Evolutionary conservation across 2,797 vertebrate species (phyloP), one percentile per base, ranked within the genome.

Genomic region (Octomys mimax): DNA sequence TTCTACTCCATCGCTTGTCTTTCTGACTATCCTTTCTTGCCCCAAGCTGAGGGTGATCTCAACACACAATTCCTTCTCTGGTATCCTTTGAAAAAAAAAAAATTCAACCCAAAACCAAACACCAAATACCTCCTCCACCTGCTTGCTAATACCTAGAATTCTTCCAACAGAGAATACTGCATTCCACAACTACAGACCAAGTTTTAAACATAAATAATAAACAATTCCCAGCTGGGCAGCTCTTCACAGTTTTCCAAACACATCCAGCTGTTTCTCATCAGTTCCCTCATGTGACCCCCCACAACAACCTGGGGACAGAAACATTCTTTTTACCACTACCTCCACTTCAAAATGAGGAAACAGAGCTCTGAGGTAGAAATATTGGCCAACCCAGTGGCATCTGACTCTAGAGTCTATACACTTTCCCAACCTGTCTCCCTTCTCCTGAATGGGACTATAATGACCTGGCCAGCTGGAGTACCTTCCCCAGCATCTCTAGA

Each of bases 121-220:
- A 97, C 33, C 71, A 92, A 95, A 96, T 97, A 96, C 87, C 88
- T 92, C 90, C 92, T 96, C 94, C 96, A 98, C 97, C 97, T 98
- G 96, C 70, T 84, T 96, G 87, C 54, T 94, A 97, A 95, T 90
- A 83, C 73, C 89, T 95, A 96, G 83, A 95, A 97, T 96, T 97
- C 94, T 75, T 90, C 70, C 90, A 93, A 36, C 73, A 89, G 73
- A 96, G 91, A 85, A 80, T 57, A 87, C 66, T 92, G 82, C 96
- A 97, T 97, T 97, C 94, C 96, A 96, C 39, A 92, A 73, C 54
- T 80, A 95, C 66, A 96, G 89, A 94, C 73, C 52, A 93, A 80
- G 64, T 92, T 96, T 95, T 52, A 92, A 95, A 94, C 42, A 90
- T 97, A 98, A 98, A 98, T 96, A 98, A 97, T 96, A 97, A 97